Evolutionary conservation across 2,797 vertebrate species (phyloP), one percentile per base, ranked within the genome.

Genomic region (Rhyacichthys aspro): DNA sequence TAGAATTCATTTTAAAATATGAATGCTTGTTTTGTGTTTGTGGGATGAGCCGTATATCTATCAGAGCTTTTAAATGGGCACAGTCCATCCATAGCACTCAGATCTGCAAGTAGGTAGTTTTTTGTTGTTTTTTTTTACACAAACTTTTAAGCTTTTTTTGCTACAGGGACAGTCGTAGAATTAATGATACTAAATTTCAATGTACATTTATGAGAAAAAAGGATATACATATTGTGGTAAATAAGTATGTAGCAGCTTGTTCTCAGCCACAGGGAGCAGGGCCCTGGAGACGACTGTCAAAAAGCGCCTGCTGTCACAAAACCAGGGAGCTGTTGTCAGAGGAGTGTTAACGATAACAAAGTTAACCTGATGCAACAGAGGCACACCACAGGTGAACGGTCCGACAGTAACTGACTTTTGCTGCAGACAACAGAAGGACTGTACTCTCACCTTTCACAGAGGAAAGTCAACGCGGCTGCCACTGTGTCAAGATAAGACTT

Each of bases 221-320:
- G n/a, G n/a, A n/a, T n/a, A 28, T 28, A 56, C 1, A 70, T 34
- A 64, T 16, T 59, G 73, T 52, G 61, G 75, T 59, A 67, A 83
- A 87, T 67, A 76, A 59, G 53, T 55, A 76, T 78, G 76, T 83
- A 19, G 77, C 77, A 80, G 62, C 71, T 46, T 43, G 43, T 59
- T 61, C 67, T 65, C n/a, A n/a, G n/a, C 74, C 67, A 77, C 65
- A 39, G 74, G 68, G 69, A 82, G 60, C 71, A 9, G 1, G 45
- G 74, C 69, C 81, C 69, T 18, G 52, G 70, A 81, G 82, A 72
- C 70, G 57, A 80, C 60, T 82, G 84, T 81, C 85, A 86, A 67
- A 68, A 82, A 82, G 7, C 53, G 72, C 73, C 7, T 74, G 77
- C 79, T 83, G 79, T 83, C 88, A 86, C 64, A 84, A 74, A n/a